phyloP scores from a whole-genome alignment of 2,113 vertebrate genomes.

The Nothobranchius kuhntae region DNA sequence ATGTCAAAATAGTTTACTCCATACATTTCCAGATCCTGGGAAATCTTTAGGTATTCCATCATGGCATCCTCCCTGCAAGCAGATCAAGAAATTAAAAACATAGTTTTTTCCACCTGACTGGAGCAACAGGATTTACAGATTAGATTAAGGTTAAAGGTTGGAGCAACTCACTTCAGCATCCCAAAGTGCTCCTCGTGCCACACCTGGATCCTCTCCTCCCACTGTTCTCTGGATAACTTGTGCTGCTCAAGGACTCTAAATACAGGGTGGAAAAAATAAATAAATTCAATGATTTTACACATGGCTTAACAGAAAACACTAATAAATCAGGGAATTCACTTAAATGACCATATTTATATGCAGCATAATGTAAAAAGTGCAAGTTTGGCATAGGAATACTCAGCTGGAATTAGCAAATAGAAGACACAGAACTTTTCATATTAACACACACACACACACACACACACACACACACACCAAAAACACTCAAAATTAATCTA shows the following conservation, averaged over 20 bases:
- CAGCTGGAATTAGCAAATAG: too few species aligned
- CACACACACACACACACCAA: too few species aligned
- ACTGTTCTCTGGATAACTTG: slow-evolving; percentile 92
- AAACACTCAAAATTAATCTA: too few species aligned
- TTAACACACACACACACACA: too few species aligned
- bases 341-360: not conserved
- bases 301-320: not conserved
- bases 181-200: slow-evolving; percentile 95
- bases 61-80: slow-evolving; percentile 88
- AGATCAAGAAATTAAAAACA: not conserved
- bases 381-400: too few species aligned
- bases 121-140: not conserved
- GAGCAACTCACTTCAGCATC: slow-evolving; percentile 88
- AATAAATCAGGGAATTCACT: not conserved
- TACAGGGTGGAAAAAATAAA: not conserved
- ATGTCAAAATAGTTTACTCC: slow-evolving; percentile 99
- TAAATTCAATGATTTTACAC: too few species aligned
- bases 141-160: not conserved
- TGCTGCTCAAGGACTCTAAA: slow-evolving; percentile 94
- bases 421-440: too few species aligned
- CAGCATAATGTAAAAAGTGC: too few species aligned
- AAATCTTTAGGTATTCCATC: slow-evolving; percentile 96
- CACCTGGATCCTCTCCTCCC: slow-evolving; percentile 97
- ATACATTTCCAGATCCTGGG: slow-evolving; percentile 98
- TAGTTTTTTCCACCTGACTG: not conserved